Base-by-base conservation (phyloP, 2,888 invertebrate species). In the Chirona hameri region DNA sequence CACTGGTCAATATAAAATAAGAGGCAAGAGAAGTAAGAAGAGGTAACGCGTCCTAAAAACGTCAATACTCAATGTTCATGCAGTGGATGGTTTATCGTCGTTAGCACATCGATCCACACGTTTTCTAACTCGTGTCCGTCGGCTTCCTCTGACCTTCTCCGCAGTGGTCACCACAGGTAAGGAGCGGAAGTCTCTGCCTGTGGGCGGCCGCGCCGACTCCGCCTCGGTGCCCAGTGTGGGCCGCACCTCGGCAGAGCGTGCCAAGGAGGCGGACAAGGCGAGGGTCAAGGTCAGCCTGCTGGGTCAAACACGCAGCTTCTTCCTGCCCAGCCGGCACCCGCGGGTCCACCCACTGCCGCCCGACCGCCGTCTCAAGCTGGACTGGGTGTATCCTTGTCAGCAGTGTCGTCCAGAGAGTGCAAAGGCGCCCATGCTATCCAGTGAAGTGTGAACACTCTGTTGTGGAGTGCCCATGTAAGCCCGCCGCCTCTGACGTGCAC, bases 291-390 rank as follows among this genome's bases (percentile, higher is more conserved):
- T 95, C 57, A 94, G 94, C 7, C 95, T 95, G 85, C 91, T 95
- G 84, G 95, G 95, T 0, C 89, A 95, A 57, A 89, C 95, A 83
- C 91, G 95, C 85, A 95, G 95, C 0, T 95, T 95, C 88, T 95
- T 95, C 89, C 95, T 95, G 39, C 95, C 95, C 0, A 91, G 94
- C 81, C 95, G 95, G 86, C 93, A 95, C 88, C 92, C 95, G 5
- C 94, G 94, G 14, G 91, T 93, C 80, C 95, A 95, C 88, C 95
- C 94, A 88, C 90, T 93, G 12, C 95, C 95, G 0, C 97, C 97
- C 0, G 94, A 95, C 81, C 95, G 95, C 89, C 94, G 95, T 87
- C 90, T 97, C 85, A 92, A 93, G 84, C 90, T 98, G 0, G 96
- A 97, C 87, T 98, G 98, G 97, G 97, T 97, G 93, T 95, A 93